Base-by-base conservation (phyloP, 2,113 vertebrate species). In the Lophius piscatorius region DNA sequence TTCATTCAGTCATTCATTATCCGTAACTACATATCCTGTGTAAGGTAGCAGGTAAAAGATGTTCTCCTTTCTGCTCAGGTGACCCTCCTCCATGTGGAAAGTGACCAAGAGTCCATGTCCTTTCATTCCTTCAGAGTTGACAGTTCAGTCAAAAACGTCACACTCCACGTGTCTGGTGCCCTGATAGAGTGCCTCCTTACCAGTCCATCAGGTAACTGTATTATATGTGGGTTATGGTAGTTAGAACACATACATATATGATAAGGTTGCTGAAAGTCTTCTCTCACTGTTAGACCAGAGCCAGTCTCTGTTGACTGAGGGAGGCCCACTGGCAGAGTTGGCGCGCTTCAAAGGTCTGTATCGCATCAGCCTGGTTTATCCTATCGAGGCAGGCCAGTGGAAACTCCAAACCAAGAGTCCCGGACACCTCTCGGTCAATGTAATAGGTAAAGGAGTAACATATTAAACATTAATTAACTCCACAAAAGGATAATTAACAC, bases 111-210 rank as follows among this genome's bases (percentile, higher is more conserved):
- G 20, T 28, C 41, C 5, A 69, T 23, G 38, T 84, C 85, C 2
- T 56, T 45, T 0, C 78, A 91, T 54, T 62, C 71, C 17, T 95
- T 96, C 82, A 77, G 45, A 12, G 89, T 95, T 34, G 94, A 95
- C 61, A 63, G 65, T 23, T 82, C 91, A 36, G 78, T 95, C 24
- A 85, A 55, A 55, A 81, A 68, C 1, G 76, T 94, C 49, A 90
- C 81, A 0, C 45, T 95, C 0, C 91, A 91, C 12, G 26, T 95
- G 51, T 90, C 90, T 0, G 93, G 94, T 13, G 61, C 54, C 2
- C 56, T 94, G 28, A 73, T 6, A 4, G 62, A 79, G 42, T 92
- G 92, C 63, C 40, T 87, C 26, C 87, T 95, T 18, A 77, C 46
- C 23, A 91, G 75, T 36, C 93, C 93, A 11, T 76, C 83, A 73